These are phyloP conservation scores for Colletes collaris DNA, from an alignment of 2,888 invertebrate species.

Conservation along the genomic window DNA sequence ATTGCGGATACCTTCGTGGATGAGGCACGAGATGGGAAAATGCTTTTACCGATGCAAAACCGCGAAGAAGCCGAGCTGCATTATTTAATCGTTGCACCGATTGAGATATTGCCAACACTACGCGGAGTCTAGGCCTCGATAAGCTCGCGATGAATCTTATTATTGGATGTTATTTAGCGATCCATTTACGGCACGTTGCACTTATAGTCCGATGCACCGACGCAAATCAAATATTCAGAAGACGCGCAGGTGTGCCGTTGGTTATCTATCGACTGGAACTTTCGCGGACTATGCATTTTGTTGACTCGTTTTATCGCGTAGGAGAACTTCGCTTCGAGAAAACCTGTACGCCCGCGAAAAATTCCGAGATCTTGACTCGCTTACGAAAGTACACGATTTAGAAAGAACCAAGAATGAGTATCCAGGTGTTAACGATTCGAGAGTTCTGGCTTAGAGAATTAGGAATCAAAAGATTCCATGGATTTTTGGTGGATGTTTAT, in stretches of 20 bases:
- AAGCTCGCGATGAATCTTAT: conserved; percentile 47
- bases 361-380: background rate
- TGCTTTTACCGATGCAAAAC: conserved; percentile 56
- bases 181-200: conserved; percentile 38
- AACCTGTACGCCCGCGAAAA: conserved; percentile 9
- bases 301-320: background rate
- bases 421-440: conserved; percentile 1
- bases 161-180: conserved; percentile 48
- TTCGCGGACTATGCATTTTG: conserved; percentile 20
- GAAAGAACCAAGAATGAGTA: conserved; percentile 2
- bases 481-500: too few relatives aligned
- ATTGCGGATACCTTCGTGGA: conserved; percentile 37
- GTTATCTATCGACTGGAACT: conserved; percentile 39
- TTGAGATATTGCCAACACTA: conserved; percentile 36
- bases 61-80: conserved; percentile 12
- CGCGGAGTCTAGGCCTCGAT: conserved; percentile 32
- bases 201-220: conserved; percentile 22
- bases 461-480: too few relatives aligned
- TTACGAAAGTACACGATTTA: too few relatives aligned
- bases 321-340: conserved; percentile 2
- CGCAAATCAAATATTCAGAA: conserved; percentile 45
- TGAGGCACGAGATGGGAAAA: conserved; percentile 40
- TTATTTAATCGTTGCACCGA: conserved; percentile 54
- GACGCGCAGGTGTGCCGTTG: conserved; percentile 43
- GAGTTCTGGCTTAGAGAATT: background rate